phyloP scores from a whole-genome alignment of 2,888 invertebrate species.

The Rhagonycha fulva region DNA sequence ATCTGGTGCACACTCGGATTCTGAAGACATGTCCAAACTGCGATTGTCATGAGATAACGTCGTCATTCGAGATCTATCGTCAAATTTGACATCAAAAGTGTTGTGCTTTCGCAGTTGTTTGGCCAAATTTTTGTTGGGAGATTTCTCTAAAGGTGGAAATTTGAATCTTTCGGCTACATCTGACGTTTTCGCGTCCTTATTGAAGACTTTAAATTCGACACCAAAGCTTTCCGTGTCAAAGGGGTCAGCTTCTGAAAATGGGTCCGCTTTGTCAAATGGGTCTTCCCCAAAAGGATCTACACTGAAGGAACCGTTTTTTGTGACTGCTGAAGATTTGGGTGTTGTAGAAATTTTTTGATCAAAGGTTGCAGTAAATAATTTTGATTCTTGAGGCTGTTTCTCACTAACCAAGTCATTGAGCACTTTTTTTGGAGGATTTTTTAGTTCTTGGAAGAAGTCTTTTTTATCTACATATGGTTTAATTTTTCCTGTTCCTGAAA shows the following conservation, averaged over 20 bases:
- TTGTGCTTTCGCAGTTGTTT: slow-evolving; percentile 48
- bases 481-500: slow-evolving; percentile 77
- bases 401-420: slow-evolving; percentile 77
- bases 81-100: slow-evolving; percentile 51
- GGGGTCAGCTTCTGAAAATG: slow-evolving; percentile 67
- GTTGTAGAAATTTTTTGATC: slow-evolving; percentile 29
- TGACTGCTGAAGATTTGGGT: slow-evolving; percentile 19
- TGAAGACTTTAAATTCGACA: slow-evolving; percentile 42
- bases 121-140: slow-evolving; percentile 42
- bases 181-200: slow-evolving; percentile 40
- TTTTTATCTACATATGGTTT: slow-evolving; percentile 94
- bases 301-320: slow-evolving; percentile 53
- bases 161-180: slow-evolving; percentile 43
- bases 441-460: slow-evolving; percentile 94
- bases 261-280: slow-evolving; percentile 74
- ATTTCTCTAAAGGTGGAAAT: slow-evolving; percentile 30
- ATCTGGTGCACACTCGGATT: slow-evolving; percentile 59
- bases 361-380: slow-evolving; percentile 38
- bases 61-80: slow-evolving; percentile 30
- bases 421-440: slow-evolving; percentile 92
- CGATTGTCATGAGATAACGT: slow-evolving; percentile 46
- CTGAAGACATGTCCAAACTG: slow-evolving; percentile 51
- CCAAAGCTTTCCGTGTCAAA: slow-evolving; percentile 60
- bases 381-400: slow-evolving; percentile 31
- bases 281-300: slow-evolving; percentile 71